Evolutionary conservation across 2,113 vertebrate species (phyloP), one percentile per base, ranked within the genome.

Genomic region (Malurus cyaneus): DNA sequence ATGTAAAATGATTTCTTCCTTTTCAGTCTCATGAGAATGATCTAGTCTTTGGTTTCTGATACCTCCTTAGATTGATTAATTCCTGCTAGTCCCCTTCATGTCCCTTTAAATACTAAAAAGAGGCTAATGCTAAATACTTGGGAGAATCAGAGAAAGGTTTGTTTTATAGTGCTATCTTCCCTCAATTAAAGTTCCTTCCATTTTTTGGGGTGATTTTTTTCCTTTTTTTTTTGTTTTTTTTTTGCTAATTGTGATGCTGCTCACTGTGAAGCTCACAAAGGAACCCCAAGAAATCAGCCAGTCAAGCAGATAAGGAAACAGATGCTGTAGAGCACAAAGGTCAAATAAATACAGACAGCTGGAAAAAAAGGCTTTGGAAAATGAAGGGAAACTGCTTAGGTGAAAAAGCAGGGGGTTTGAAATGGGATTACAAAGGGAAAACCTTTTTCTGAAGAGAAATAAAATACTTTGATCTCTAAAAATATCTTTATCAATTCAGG

Each of bases 291-390:
- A 44, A 71, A 67, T 42, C 87, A 79, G 24, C 20, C 44, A 56
- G 80, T 26, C 32, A 62, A 71, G 65, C 69, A 92, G 77, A 95
- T 67, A 86, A 71, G 65, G 56, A 71, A 83, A 76, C 65, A 79
- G 77, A 47, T 60, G 71, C 24, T 77, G 36, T 52, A 42, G 39
- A 64, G 49, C 4, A 2, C 66, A 89, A 69, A 93, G 78, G 65
- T 93, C 80, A 60, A 44, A 91, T 56, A 88, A 82, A 94, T 52
- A 56, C 47, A 67, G 72, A 47, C 18, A 74, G 31, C 66, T 89
- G 61, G 28, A 23, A 65, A 52, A 74, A 62, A 59, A 36, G 8
- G 52, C 8, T 61, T 67, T 89, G 73, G 31, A 49, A 56, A 84
- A 26, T 0, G 1, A 8, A 44, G 26, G 32, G 36, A 74, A 60